phyloP scores from a whole-genome alignment of 2,113 vertebrate genomes.

The Thymallus thymallus region DNA sequence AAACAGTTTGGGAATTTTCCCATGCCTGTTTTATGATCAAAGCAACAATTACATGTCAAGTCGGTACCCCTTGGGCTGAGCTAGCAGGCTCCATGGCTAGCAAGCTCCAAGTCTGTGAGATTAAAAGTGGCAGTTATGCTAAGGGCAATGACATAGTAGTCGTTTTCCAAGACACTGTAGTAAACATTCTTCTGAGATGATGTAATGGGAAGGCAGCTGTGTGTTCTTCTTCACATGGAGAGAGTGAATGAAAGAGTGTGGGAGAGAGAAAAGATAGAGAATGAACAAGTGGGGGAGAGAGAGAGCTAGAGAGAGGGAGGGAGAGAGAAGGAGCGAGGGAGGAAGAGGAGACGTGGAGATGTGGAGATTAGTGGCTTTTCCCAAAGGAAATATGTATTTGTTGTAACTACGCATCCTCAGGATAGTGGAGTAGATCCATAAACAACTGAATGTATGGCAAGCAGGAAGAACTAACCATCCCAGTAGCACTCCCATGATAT shows the following conservation, averaged over 20 bases:
- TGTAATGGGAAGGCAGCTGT: conserved; percentile 63
- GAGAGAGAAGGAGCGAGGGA: background rate
- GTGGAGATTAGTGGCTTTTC: background rate
- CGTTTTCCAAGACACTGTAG: conserved; percentile 35
- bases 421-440: background rate
- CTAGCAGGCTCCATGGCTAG: too few species aligned
- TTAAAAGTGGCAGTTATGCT: conserved; percentile 8
- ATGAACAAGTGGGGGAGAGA: background rate
- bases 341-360: background rate
- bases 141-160: conserved; percentile 31
- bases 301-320: background rate
- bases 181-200: conserved; percentile 61
- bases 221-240: conserved; percentile 19
- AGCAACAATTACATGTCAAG: conserved; percentile 23
- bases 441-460: conserved; percentile 1
- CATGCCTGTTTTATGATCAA: conserved; percentile 20
- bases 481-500: background rate
- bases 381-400: conserved; percentile 37
- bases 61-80: too few species aligned
- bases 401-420: conserved; percentile 13
- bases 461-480: background rate
- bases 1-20: background rate
- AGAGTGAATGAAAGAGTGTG: background rate
- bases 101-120: background rate
- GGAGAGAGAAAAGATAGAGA: background rate